Evolutionary conservation across 1,140 invertebrate species (phyloP), one percentile per base, ranked within the genome.

Genomic region (Leptopilina clavipes): DNA sequence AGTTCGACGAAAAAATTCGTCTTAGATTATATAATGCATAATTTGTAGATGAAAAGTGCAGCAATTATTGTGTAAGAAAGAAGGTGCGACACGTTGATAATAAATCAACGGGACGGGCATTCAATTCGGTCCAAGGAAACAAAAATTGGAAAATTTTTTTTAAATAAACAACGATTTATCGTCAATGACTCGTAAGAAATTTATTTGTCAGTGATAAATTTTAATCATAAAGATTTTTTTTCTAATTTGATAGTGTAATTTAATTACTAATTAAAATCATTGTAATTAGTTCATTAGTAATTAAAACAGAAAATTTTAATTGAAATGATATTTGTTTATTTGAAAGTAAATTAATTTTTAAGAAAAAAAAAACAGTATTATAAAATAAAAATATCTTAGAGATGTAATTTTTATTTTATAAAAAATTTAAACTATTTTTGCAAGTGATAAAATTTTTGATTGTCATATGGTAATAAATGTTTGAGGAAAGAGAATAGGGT

Each of bases 371-470:
- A 9, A 1, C 48, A 52, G 65, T 70, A 70, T 31, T 70, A 70
- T 40, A 70, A 65, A 25, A 65, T 65, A 6, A 65, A 65, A 65
- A 17, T 52, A 52, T 14, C 14, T 14, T 14, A 52, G 17, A 12
- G 5, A 3, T 45, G 17, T 8, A n/a, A 52, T n/a, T 17, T 7
- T 52, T 52, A 17, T 17, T 52, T 52, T 17, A n/a, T 52, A 52
- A 3, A 17, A 17, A 59, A 56, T 75, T 40, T 56, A 71, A 48
- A 52, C 48, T 65, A 75, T 40, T 74, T 43, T 71, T 71, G 37
- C 40, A 70, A 40, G 70, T 71, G 17, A 43, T 37, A n/a, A 71
- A 52, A 17, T 52, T 52, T 52, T 52, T 52, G 0, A 52, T n/a
- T n/a, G 17, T 52, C 48, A 1, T 52, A 31, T 31, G 17, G 48